Evolutionary conservation across 2,888 invertebrate genomes (phyloP).

Genomic region (Sylvicola cinctus): DNA sequence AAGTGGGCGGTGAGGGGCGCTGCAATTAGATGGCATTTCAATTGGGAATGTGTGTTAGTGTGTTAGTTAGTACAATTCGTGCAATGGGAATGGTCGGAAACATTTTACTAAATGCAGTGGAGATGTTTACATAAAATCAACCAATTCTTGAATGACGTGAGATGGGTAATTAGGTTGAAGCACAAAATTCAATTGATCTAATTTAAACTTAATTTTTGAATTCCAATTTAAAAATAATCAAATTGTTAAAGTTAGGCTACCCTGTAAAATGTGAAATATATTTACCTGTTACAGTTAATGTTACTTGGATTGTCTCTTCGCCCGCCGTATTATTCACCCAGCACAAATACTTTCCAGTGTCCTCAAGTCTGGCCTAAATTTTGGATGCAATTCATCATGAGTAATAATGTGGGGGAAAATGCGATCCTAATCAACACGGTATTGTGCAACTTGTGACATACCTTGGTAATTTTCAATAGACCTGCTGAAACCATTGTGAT

Average conservation of each 20-base stretch:
- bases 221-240: too few species aligned
- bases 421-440: not conserved
- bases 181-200: too few species aligned
- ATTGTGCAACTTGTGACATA: too few species aligned
- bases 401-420: too few species aligned
- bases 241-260: too few species aligned
- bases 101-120: too few species aligned
- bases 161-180: too few species aligned
- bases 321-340: slow-evolving; percentile 81
- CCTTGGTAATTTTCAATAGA: slow-evolving; percentile 41
- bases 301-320: slow-evolving; percentile 55
- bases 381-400: not conserved
- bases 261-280: too few species aligned
- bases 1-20: slow-evolving; percentile 64
- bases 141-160: too few species aligned
- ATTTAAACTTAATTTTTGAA: too few species aligned
- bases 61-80: too few species aligned
- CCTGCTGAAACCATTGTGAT: slow-evolving; percentile 38
- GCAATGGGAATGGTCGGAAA: not conserved
- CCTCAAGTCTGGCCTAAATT: slow-evolving; percentile 39
- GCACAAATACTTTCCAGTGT: slow-evolving; percentile 74
- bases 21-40: slow-evolving; percentile 23
- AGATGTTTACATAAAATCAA: too few species aligned
- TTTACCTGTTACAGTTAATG: slow-evolving; percentile 55
- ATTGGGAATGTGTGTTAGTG: not conserved